These are phyloP conservation scores for Streptopelia turtur DNA, from an alignment of 2,797 vertebrate genomes.

Conservation along the genomic window DNA sequence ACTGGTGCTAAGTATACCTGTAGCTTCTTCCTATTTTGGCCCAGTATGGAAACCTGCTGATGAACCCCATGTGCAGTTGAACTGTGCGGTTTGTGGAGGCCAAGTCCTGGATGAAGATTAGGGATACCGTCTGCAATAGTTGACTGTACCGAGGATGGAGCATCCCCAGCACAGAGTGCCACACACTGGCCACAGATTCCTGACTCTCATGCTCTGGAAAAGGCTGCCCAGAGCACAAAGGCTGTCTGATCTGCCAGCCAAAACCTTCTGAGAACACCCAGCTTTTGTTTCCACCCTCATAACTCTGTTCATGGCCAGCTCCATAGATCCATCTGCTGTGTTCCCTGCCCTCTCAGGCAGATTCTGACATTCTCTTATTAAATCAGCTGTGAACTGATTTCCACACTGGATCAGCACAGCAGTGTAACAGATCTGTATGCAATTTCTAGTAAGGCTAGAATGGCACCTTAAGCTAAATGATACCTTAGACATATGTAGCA, in stretches of 20 bases:
- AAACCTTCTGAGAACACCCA: not conserved
- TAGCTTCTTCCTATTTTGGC: not conserved
- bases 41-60: not conserved
- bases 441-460: not conserved
- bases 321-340: not conserved
- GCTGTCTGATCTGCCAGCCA: not conserved
- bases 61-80: not conserved
- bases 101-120: not conserved
- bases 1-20: not conserved
- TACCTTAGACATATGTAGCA: not conserved
- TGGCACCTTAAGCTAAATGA: not conserved
- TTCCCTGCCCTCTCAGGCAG: not conserved
- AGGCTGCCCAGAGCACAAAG: not conserved
- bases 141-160: not conserved
- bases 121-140: not conserved
- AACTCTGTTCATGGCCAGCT: not conserved
- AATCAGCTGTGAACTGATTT: not conserved
- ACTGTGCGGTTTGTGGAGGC: not conserved
- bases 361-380: not conserved
- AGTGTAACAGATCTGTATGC: not conserved
- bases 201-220: fast-evolving
- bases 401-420: not conserved
- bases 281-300: not conserved
- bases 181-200: not conserved
- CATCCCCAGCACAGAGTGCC: not conserved